phyloP scores from a whole-genome alignment of 2,797 vertebrate species.

The Myotis planiceps region DNA sequence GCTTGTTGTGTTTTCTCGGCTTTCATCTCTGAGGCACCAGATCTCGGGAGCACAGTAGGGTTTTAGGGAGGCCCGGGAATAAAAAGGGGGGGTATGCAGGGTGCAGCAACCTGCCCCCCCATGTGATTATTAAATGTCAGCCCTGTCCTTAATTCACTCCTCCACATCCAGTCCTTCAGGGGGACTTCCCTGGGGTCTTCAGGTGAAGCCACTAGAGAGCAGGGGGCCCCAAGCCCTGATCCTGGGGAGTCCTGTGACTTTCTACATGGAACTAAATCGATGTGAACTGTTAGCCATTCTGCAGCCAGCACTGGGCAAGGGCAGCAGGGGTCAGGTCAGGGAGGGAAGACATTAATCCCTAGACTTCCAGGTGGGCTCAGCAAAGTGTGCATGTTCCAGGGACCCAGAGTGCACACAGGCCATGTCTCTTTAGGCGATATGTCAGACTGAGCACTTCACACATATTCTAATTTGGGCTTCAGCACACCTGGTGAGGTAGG shows the following conservation, averaged over 20 bases:
- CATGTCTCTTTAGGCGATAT: background rate
- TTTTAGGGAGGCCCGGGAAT: constrained; percentile 73
- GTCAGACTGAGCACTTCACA: background rate
- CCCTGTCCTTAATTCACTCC: background rate
- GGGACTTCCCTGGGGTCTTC: background rate
- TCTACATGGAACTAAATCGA: background rate
- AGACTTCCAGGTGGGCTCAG: background rate
- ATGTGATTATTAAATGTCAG: background rate
- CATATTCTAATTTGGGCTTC: background rate
- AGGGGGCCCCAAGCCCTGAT: background rate
- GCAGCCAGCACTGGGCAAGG: background rate
- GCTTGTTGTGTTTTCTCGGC: constrained; percentile 84
- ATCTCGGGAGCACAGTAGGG: constrained; percentile 71
- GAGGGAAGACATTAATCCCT: background rate
- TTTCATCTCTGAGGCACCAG: constrained; percentile 84
- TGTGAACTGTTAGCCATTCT: background rate
- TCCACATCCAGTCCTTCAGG: background rate
- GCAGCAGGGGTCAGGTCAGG: background rate
- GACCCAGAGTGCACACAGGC: background rate
- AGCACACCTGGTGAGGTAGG: background rate
- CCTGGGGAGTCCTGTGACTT: background rate
- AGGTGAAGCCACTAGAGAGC: background rate
- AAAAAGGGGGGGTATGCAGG: constrained; percentile 18
- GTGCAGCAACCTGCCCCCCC: constrained; percentile 13
- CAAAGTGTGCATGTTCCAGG: accelerated